phyloP scores from a whole-genome alignment of 1,140 invertebrate genomes.

The Ladona fulva region DNA sequence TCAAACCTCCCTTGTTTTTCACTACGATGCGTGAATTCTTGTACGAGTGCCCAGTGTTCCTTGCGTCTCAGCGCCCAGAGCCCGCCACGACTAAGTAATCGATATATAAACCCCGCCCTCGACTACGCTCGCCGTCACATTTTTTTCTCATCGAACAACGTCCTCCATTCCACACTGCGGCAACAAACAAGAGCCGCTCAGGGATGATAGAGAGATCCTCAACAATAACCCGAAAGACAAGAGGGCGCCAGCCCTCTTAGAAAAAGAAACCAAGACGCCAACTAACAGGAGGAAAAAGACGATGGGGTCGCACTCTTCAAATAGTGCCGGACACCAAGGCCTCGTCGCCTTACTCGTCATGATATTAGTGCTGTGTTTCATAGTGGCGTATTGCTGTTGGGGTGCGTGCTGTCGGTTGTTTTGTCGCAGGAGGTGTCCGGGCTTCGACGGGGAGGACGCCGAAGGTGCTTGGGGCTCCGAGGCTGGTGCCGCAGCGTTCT shows the following conservation, averaged over 20 bases:
- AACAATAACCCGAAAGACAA: neutral
- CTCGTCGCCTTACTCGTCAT: conserved; percentile 46
- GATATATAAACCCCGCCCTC: conserved; percentile 5
- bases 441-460: conserved; percentile 20
- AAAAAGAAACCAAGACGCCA: neutral
- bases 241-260: neutral
- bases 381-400: conserved; percentile 49
- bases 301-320: conserved; percentile 10
- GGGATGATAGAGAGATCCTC: neutral
- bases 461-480: conserved; percentile 25
- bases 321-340: conserved; percentile 33
- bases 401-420: conserved; percentile 44
- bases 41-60: neutral
- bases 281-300: neutral
- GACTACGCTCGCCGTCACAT: neutral
- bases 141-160: neutral
- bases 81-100: neutral
- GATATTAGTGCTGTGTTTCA: conserved; percentile 47
- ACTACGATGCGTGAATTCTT: neutral
- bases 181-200: neutral
- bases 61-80: neutral
- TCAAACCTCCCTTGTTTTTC: neutral
- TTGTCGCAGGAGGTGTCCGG: conserved; percentile 39
- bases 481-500: conserved; percentile 29
- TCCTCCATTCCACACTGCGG: conserved; percentile 1